Percentiles rank a stretch among this genome's conserved stretches.
phyloP scores from a whole-genome alignment of 1,140 invertebrate genomes.

The Maniola jurtina region DNA sequence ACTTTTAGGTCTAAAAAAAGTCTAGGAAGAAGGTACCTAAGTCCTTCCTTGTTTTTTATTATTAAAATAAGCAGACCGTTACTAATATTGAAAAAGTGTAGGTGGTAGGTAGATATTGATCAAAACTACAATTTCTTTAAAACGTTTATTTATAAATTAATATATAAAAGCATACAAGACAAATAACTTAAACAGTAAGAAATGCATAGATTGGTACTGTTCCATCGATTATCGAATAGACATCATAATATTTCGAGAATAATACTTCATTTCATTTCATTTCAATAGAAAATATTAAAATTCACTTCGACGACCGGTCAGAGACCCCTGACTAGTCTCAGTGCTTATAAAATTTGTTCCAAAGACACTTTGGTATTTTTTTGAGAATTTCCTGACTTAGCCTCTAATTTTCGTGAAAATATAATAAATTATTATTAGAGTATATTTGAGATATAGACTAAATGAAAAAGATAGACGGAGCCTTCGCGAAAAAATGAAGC shows the following conservation, averaged over 20 bases:
- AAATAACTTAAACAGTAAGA: slow-evolving; percentile 66
- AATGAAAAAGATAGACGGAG: background rate
- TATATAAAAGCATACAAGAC: slow-evolving; percentile 73
- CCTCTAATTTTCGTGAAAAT: slow-evolving; percentile 52
- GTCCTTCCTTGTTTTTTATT: background rate
- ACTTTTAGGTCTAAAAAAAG: too few relatives aligned
- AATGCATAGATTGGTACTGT: slow-evolving; percentile 73
- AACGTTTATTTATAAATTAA: slow-evolving; percentile 75
- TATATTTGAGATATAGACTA: slow-evolving; percentile 33
- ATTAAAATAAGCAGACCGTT: too few relatives aligned
- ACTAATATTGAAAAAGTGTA: too few relatives aligned
- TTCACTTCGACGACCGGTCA: slow-evolving; percentile 50
- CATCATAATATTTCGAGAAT: slow-evolving; percentile 44
- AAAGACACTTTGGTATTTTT: slow-evolving; percentile 45
- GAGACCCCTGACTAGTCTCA: slow-evolving; percentile 44
- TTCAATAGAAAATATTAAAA: slow-evolving; percentile 35
- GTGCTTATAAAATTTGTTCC: slow-evolving; percentile 38
- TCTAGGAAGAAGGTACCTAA: too few relatives aligned
- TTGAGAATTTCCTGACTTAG: slow-evolving; percentile 41
- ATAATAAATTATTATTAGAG: slow-evolving; percentile 34
- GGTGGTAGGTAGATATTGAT: too few relatives aligned
- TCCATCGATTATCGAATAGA: slow-evolving; percentile 43
- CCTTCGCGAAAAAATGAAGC: too few relatives aligned
- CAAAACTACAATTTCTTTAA: slow-evolving; percentile 46
- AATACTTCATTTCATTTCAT: slow-evolving; percentile 41